Conservation (phyloP, 2,888 invertebrate genomes). For the Chymomyza amoena region DNA sequence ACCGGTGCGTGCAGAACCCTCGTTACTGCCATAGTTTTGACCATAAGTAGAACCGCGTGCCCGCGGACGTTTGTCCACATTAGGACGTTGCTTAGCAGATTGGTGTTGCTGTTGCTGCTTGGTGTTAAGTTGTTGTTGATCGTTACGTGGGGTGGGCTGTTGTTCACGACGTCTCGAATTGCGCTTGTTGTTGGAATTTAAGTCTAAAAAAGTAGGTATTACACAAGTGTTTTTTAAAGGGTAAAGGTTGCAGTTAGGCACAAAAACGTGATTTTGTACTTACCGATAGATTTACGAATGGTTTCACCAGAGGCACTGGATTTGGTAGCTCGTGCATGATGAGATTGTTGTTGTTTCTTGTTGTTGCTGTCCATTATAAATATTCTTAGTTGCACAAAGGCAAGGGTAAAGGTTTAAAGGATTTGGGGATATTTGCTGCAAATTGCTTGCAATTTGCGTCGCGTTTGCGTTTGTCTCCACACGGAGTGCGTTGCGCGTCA, state of each 20-base stretch:
- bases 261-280: constrained; percentile 74
- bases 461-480: constrained; percentile 77
- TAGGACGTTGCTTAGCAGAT: constrained; percentile 80
- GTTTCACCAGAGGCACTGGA: constrained; percentile 86
- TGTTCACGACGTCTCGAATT: constrained; percentile 76
- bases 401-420: constrained; percentile 26
- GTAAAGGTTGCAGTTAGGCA: neutral
- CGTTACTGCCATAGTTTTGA: constrained; percentile 34
- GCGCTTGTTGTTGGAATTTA: constrained; percentile 69
- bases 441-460: constrained; percentile 42
- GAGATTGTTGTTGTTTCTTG: constrained; percentile 86
- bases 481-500: constrained; percentile 75
- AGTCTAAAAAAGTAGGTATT: constrained; percentile 44
- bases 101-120: constrained; percentile 79
- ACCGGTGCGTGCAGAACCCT: constrained; percentile 59
- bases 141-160: constrained; percentile 81
- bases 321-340: constrained; percentile 83
- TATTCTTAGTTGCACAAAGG: constrained; percentile 78
- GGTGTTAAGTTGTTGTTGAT: constrained; percentile 80
- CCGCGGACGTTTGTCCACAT: constrained; percentile 83
- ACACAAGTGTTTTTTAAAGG: too few species aligned
- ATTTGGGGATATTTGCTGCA: constrained; percentile 51
- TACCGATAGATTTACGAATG: constrained; percentile 69
- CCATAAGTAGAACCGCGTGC: constrained; percentile 72
- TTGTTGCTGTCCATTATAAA: constrained; percentile 67